phyloP scores from a whole-genome alignment of 92 coral and sea anemone genomes.

The Parazoanthus atlanticus region DNA sequence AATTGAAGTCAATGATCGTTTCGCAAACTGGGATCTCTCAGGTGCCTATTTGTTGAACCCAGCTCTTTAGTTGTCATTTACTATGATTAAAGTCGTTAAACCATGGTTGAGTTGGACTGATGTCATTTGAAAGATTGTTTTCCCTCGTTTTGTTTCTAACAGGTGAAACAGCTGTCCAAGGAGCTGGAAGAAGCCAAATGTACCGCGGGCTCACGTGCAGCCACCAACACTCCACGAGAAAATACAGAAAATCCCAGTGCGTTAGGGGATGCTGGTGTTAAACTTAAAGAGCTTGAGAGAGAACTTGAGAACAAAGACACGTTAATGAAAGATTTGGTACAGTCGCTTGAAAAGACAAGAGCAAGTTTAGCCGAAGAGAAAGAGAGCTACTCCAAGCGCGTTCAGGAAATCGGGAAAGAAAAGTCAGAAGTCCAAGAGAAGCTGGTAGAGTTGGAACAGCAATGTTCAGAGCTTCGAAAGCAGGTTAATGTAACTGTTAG shows the following conservation, averaged over 20 bases:
- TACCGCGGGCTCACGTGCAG: background rate
- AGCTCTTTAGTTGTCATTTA: no score
- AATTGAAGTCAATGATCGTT: no score
- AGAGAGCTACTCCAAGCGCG: conserved; percentile 41
- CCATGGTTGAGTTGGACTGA: no score
- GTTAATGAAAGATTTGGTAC: conserved; percentile 68
- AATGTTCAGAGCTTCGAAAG: background rate
- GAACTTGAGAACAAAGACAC: conserved; percentile 56
- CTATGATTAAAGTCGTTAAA: no score
- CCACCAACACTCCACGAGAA: background rate
- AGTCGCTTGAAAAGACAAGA: conserved; percentile 71
- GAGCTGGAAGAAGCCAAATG: conserved; percentile 56
- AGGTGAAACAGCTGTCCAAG: conserved; percentile 27
- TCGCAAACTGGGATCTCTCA: no score
- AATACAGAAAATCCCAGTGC: conserved; percentile 43
- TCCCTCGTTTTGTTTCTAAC: no score
- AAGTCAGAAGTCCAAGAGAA: conserved; percentile 22
- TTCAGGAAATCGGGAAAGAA: conserved; percentile 51
- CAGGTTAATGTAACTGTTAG: background rate
- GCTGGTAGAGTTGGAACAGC: conserved; percentile 43
- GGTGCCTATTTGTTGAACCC: no score
- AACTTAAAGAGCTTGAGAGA: conserved; percentile 35
- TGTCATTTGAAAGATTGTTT: no score
- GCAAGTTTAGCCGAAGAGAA: conserved; percentile 62
- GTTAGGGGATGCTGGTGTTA: conserved; percentile 21